phyloP scores from a whole-genome alignment of 2,113 vertebrate species.

The Gallinago media region DNA sequence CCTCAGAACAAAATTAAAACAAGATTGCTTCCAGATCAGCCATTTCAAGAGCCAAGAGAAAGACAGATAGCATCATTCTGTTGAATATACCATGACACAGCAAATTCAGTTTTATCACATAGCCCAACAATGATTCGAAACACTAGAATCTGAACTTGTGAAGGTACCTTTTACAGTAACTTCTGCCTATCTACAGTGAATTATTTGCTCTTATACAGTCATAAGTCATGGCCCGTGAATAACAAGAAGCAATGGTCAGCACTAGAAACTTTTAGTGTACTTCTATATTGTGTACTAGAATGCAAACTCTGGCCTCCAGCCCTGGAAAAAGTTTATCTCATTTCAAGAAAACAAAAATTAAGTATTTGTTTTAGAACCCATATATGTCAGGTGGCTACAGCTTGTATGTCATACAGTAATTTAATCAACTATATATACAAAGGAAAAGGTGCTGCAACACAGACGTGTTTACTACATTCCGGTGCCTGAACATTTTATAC shows the following conservation, averaged over 20 bases:
- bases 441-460: not conserved
- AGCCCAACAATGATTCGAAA: not conserved
- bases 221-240: not conserved
- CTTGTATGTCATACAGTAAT: not conserved
- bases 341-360: not conserved
- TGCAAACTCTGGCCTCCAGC: not conserved
- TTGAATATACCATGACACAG: not conserved
- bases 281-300: not conserved
- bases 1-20: not conserved
- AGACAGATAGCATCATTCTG: not conserved
- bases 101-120: not conserved
- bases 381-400: not conserved
- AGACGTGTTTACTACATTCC: not conserved
- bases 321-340: not conserved
- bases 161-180: not conserved
- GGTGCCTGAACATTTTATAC: not conserved
- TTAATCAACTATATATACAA: not conserved
- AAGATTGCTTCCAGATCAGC: not conserved
- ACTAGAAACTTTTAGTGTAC: not conserved
- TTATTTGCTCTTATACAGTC: not conserved
- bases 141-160: not conserved
- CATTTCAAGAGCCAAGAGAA: not conserved
- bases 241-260: not conserved
- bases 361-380: not conserved
- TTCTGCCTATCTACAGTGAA: not conserved